Evolutionary conservation across 2,888 invertebrate genomes (phyloP).

Genomic region (Andrena haemorrhoa): DNA sequence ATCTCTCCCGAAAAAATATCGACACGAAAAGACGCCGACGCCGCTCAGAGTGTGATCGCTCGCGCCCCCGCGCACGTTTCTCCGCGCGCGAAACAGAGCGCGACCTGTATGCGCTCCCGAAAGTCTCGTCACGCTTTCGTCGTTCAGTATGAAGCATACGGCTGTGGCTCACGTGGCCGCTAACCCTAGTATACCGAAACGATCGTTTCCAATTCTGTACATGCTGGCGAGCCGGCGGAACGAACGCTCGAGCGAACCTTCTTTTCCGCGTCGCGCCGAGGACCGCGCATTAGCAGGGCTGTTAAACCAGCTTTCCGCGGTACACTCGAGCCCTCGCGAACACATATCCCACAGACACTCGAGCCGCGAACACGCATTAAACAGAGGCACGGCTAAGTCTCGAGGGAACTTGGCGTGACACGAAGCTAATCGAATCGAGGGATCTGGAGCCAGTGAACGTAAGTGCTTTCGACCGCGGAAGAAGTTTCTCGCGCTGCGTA

Average conservation of each 20-base stretch:
- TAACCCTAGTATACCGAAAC: not conserved
- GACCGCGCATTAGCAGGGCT: not conserved
- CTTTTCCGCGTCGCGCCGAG: slow-evolving; percentile 5
- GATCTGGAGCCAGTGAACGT: slow-evolving; percentile 17
- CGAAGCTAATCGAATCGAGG: not conserved
- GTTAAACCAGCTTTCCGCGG: slow-evolving; percentile 21
- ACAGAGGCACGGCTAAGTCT: too few species aligned
- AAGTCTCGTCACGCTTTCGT: slow-evolving; percentile 42
- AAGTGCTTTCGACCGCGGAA: slow-evolving; percentile 11
- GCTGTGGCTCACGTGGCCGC: not conserved
- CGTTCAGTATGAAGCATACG: not conserved
- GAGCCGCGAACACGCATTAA: not conserved
- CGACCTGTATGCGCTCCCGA: not conserved
- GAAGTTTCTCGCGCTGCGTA: too few species aligned
- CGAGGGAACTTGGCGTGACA: not conserved
- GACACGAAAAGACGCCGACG: too few species aligned
- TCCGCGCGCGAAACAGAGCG: slow-evolving; percentile 20
- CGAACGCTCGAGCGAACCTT: slow-evolving; percentile 6
- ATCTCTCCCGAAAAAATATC: too few species aligned
- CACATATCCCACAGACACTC: not conserved
- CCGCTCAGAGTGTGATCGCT: not conserved
- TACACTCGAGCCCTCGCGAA: not conserved
- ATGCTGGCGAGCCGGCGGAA: not conserved
- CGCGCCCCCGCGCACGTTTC: not conserved
- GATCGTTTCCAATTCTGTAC: not conserved